phyloP scores from a whole-genome alignment of 2,113 vertebrate genomes.

The Paradoxurus hermaphroditus region DNA sequence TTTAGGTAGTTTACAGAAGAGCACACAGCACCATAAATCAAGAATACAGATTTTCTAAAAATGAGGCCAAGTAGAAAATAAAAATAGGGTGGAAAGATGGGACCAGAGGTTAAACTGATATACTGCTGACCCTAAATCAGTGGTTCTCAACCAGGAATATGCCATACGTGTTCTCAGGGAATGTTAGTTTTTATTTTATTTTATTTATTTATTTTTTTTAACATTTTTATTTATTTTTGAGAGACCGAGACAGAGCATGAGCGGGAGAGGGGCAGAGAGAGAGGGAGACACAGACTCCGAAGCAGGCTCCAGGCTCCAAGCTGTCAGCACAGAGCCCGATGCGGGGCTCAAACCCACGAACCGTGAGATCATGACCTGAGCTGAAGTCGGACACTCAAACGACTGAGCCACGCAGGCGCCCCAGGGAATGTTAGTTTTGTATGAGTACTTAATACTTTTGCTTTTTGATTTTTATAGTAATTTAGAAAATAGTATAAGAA shows the following conservation, averaged over 20 bases:
- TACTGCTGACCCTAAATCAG: not conserved
- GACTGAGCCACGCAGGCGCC: too few species aligned
- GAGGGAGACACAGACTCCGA: too few species aligned
- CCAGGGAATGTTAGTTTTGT: not conserved
- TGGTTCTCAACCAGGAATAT: not conserved
- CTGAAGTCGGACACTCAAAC: too few species aligned
- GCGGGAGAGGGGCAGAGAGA: too few species aligned
- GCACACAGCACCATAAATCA: not conserved
- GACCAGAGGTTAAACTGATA: not conserved
- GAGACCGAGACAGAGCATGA: too few species aligned
- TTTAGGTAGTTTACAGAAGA: not conserved
- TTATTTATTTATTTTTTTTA: too few species aligned
- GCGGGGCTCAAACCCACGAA: too few species aligned
- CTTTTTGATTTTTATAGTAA: not conserved
- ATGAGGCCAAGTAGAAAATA: not conserved
- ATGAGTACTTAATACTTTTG: not conserved
- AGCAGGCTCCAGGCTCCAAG: too few species aligned
- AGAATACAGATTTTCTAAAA: slow-evolving; percentile 3
- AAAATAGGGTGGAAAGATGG: not conserved
- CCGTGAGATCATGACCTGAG: too few species aligned
- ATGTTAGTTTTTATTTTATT: not conserved
- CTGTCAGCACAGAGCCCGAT: too few species aligned
- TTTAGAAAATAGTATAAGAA: not conserved
- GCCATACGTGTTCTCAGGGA: not conserved
- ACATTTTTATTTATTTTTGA: too few species aligned